These are phyloP conservation scores for Pangasius larnaudii DNA, from an alignment of 2,797 vertebrate genomes.

Conservation along the genomic window DNA sequence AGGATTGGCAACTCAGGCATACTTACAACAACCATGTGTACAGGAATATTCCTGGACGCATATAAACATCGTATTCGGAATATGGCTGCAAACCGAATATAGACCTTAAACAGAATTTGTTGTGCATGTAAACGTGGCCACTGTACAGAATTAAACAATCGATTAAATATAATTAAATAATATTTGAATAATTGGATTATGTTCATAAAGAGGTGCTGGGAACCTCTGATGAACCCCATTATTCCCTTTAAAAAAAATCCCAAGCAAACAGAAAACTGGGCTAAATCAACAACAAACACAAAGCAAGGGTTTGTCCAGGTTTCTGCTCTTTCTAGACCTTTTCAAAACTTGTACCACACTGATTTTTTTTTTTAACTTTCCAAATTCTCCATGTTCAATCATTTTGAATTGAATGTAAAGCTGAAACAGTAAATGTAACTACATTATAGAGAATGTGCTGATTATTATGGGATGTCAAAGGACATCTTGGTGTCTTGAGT, in stretches of 20 bases:
- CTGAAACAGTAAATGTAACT: neutral
- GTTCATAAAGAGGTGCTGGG: neutral
- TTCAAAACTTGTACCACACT: neutral
- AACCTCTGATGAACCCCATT: neutral
- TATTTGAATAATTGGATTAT: neutral
- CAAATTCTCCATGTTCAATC: neutral
- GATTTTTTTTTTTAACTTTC: neutral
- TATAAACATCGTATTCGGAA: no score
- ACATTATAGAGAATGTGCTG: neutral
- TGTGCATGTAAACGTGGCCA: no score
- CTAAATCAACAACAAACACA: neutral
- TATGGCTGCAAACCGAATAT: no score
- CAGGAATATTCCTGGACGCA: no score
- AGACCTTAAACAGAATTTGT: no score
- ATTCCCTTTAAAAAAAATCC: neutral
- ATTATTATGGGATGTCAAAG: neutral
- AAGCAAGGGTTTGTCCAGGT: neutral
- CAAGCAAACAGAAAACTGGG: neutral
- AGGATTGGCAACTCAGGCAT: no score
- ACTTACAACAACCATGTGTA: no score
- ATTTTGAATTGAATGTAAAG: neutral
- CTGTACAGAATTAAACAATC: neutral
- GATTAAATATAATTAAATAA: no score
- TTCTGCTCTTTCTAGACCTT: neutral
- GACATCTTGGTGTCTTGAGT: neutral